Evolutionary conservation across 2,113 vertebrate species (phyloP).

Genomic region (Cochlearius cochlearius): DNA sequence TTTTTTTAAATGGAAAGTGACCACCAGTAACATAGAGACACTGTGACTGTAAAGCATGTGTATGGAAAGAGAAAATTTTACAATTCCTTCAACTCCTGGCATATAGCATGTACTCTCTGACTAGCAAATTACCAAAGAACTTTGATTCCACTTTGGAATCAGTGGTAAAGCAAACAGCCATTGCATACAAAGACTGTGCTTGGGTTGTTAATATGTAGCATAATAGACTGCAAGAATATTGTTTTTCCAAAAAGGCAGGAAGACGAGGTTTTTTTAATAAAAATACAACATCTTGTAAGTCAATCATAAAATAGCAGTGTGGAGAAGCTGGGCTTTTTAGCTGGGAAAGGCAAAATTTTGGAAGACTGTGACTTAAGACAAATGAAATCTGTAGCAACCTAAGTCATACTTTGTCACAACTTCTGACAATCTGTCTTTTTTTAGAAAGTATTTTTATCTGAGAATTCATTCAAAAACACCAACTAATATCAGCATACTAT

Average conservation of each 20-base stretch:
- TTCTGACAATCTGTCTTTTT: neutral
- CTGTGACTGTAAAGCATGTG: neutral
- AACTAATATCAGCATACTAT: neutral
- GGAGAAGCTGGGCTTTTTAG: neutral
- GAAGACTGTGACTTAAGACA: neutral
- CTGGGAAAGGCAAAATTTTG: neutral
- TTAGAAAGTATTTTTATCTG: neutral
- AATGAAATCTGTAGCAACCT: neutral
- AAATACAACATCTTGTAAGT: neutral
- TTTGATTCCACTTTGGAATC: neutral
- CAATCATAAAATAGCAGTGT: neutral
- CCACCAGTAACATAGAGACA: neutral
- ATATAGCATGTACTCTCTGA: neutral
- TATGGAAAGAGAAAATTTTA: neutral
- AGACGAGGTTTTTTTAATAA: neutral
- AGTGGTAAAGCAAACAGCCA: neutral
- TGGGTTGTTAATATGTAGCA: neutral
- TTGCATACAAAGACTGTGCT: neutral
- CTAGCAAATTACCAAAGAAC: neutral
- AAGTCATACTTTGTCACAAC: neutral
- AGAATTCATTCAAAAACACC: neutral
- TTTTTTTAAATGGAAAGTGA: neutral
- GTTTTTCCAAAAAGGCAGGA: neutral
- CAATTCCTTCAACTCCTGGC: neutral
- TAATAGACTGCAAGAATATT: neutral